Evolutionary conservation across 2,113 vertebrate species (phyloP), one percentile per base, ranked within the genome.

Genomic region (Plectropomus leopardus): DNA sequence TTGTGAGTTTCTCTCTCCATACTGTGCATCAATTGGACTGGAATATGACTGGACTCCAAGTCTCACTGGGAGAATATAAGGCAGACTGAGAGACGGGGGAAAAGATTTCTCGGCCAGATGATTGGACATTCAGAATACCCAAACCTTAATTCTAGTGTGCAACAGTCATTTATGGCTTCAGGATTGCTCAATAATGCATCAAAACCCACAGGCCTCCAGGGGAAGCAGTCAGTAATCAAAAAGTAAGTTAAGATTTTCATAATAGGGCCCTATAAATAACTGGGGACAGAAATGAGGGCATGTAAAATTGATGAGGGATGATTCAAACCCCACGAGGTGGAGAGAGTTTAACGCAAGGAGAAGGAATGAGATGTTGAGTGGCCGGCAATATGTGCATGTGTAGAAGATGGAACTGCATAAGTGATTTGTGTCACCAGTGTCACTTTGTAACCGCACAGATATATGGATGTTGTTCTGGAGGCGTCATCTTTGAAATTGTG

Each of bases 221-320:
- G 89, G 68, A 87, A 87, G 75, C 59, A 88, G 84, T 85, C 90
- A 60, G 90, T 91, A 94, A 95, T 95, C 92, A 94, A 92, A 92
- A 94, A 92, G 90, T 90, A 91, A 94, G 92, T 93, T 91, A 91
- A 85, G 88, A 88, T 88, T 93, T 93, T 94, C 88, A 93, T 94
- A 95, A 94, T 93, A 92, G 88, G 74, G 65, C 80, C 89, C 92
- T 93, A 94, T 91, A 94, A 94, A 95, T 93, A 95, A 90, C 89
- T 84, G 74, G 84, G 86, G 86, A 91, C 85, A 93, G 92, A 92
- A 93, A 94, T 83, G 85, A 93, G 90, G 89, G 76, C 91, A 90
- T 93, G 82, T 87, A 87, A 92, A 93, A 93, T 92, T 87, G 87
- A 94, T 94, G 93, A 88, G 83, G 83, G 92, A 89, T 88, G 91